Base-by-base conservation (phyloP, 2,888 invertebrate genomes). In the Calliphora vomitoria region DNA sequence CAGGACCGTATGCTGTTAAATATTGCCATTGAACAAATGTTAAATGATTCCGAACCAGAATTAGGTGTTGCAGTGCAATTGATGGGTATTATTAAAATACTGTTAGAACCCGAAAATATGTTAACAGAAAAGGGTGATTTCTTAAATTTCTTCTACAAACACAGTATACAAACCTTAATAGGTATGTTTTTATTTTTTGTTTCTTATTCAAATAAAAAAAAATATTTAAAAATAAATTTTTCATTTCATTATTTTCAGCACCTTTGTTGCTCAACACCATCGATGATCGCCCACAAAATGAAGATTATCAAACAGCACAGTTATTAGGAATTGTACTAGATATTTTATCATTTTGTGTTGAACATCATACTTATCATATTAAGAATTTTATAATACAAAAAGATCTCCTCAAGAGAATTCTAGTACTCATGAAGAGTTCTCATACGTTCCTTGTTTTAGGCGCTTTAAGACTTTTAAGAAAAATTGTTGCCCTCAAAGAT, bases 31-130 rank as follows among this genome's bases (percentile, higher is more conserved):
- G 98, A 98, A 94, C 99, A 99, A 95, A 98, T 99, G 97, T 96
- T 99, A 88, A 97, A 97, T 91, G 99, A 99, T 94, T 96, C 96
- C 85, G 99, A 99, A 94, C 98, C 98, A 85, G 99, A 99, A 94
- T 94, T 99, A 90, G 99, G 99, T 87, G 98, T 98, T 90, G 99
- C 99, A 83, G 98, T 99, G 90, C 99, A 99, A 94, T 95, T 99
- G 88, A 98, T 98, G 95, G 98, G 98, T 82, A 98, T 99, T 78
- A 94, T 99, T 55, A 96, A 98, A 92, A 96, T 99, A 90, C 95
- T 99, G 47, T 95, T 99, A 72, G 99, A 99, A 94, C 99, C 99
- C 8, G 99, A 99, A 94, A 99, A 99, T 94, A 99, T 99, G 99
- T 95, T 99, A 89, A 97, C 98, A 82, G 99, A 99, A 95, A 99